Conservation (phyloP, 23 tunicate genomes). For the Styela clava region DNA sequence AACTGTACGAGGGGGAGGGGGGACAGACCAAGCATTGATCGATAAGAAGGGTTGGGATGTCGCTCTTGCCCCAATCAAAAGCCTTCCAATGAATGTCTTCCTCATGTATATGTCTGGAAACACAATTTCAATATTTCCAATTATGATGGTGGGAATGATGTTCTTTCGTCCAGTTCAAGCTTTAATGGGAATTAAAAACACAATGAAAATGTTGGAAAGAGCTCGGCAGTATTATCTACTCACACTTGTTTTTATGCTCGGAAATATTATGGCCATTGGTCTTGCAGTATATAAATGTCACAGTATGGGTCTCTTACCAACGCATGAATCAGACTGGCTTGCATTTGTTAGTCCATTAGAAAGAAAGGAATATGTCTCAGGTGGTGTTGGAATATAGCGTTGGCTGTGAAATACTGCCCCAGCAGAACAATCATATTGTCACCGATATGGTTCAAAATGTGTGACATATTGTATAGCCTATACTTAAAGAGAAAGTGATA, state of each 20-base stretch:
- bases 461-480: too few relatives aligned
- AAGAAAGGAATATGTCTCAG: conserved; percentile 57
- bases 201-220: conserved; percentile 62
- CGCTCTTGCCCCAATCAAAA: conserved; percentile 88
- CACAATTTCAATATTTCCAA: conserved; percentile 94
- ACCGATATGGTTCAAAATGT: too few relatives aligned
- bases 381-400: conserved; percentile 37
- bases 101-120: conserved; percentile 99
- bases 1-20: conserved; percentile 14
- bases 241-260: conserved; percentile 67
- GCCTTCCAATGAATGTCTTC: conserved; percentile 94
- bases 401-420: conserved; percentile 49
- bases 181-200: conserved; percentile 67
- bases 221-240: conserved; percentile 66
- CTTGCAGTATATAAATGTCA: conserved; percentile 94
- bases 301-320: conserved; percentile 94
- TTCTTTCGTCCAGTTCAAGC: conserved; percentile 90
- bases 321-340: conserved; percentile 96
- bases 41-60: conserved; percentile 94
- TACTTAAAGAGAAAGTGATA: too few relatives aligned
- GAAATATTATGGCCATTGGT: conserved; percentile 71
- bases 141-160: conserved; percentile 99
- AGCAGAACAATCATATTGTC: too few relatives aligned
- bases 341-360: conserved; percentile 71
- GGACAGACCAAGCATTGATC: conserved; percentile 41